Base-by-base conservation (phyloP, 2,888 invertebrate species). In the Seladonia tumulorum region DNA sequence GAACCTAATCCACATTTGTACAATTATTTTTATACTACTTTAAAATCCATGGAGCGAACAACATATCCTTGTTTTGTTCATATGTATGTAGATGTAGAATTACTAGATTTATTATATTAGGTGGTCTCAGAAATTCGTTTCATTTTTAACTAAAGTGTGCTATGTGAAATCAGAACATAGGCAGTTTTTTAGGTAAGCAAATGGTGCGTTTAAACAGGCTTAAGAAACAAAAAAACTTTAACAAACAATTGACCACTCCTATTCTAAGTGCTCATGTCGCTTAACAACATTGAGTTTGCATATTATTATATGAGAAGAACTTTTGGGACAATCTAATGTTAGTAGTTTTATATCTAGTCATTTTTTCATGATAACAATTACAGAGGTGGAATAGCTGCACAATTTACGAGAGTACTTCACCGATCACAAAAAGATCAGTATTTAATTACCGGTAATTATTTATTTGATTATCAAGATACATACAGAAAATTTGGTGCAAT, bases 371-470 rank as follows among this genome's bases (percentile, higher is more conserved):
- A 42, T 77, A 74, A 16, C 29, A 68, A 68, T 80, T 85, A 94
- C 95, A 97, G 97, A 53, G 96, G 97, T 0, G 96, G 96, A 83
- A 96, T 97, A 89, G 96, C 97, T 0, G 96, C 97, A 0, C 97
- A 97, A 91, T 96, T 97, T 86, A 96, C 96, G 3, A 96, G 96
- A 49, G 96, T 97, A 89, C 95, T 97, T 0, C 95, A 96, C 0
- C 96, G 96, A 89, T 96, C 96, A 0, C 96, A 96, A 12, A 95
- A 95, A 1, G 94, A 95, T 16, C 95, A 96, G 8, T 96, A 96
- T 90, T 97, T 97, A 96, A 96, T 97, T 0, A 97, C 97, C 0
- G 97, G 97, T 47, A 97, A 97, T 94, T 97, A 97, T 92, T 96
- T 97, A 81, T 96, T 97, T 89, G 97, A 97, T 86, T 97, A 96